Evolutionary conservation across 2,888 invertebrate genomes (phyloP), one percentile per base, ranked within the genome.

Genomic region (Orthosia incerta): DNA sequence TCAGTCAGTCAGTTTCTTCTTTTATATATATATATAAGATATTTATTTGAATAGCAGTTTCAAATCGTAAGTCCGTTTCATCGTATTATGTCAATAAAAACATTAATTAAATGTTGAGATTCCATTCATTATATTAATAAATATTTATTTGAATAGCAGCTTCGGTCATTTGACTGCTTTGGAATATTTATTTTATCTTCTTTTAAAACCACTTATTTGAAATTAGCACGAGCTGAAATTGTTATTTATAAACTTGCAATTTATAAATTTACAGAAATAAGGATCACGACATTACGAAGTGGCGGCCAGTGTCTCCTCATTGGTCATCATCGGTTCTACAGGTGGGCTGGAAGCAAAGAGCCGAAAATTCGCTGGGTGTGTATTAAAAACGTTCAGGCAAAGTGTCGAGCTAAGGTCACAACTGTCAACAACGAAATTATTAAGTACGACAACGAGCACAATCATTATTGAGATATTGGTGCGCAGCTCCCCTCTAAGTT

Each of bases 331-430:
- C 55, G 62, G 46, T 73, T 48, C n/a, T n/a, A 62, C 23, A 15
- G 31, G 15, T 71, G 59, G 71, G 2, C 57, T 71, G n/a, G 71
- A 13, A 71, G 57, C 57, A 71, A 26, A 23, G 71, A n/a, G 23
- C 48, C 48, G 4, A 71, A 45, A 13, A 50, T 57, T 3, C 56
- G 16, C 2, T 71, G 71, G 71, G 57, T 71, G 9, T 71, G 71
- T 20, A n/a, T 4, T 26, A 45, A 23, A 50, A 71, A 20, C 11
- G n/a, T 15, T 11, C 1, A 16, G 16, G 4, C 15, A 16, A 71
- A 23, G 23, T 71, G 71, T 5, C 71, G 71, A 57, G 51, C 59
- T 4, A 74, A 12, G 26, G 16, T 74, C 4, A 45, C 5, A n/a
- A 71, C 71, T 11, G 12, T 71, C 39, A 0, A 71, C 15, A 57